Evolutionary conservation across 2,888 invertebrate species (phyloP).

Genomic region (Strigamia transsilvanica): DNA sequence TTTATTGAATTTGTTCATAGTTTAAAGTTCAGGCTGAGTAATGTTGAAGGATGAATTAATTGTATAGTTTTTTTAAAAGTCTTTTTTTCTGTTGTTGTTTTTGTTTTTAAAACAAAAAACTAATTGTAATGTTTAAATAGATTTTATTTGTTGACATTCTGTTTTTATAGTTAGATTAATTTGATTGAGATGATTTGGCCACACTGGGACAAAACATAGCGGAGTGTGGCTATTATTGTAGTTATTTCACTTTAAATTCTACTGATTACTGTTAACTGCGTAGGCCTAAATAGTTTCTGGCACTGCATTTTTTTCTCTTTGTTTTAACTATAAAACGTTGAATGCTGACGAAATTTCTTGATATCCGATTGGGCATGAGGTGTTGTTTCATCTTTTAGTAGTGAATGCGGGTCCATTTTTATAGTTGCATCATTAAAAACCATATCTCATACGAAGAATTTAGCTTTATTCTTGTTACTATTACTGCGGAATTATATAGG

Average conservation of each 20-base stretch:
- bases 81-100: not conserved
- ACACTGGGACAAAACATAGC: constrained; percentile 32
- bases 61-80: not conserved
- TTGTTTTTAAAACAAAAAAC: not conserved
- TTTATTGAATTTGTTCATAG: not conserved
- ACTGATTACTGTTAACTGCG: not conserved
- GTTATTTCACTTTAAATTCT: not conserved
- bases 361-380: not conserved
- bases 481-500: not conserved
- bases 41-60: not conserved
- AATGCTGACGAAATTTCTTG: not conserved
- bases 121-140: not conserved
- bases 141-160: constrained; percentile 4
- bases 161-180: not conserved
- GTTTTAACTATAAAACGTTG: too few species aligned
- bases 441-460: constrained; percentile 1
- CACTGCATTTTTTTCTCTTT: not conserved
- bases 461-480: not conserved
- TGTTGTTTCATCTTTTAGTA: not conserved
- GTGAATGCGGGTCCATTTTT: constrained; percentile 20
- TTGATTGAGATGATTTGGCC: constrained; percentile 14
- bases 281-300: not conserved
- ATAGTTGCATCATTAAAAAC: not conserved
- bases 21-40: not conserved
- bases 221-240: constrained; percentile 24